Evolutionary conservation across 2,113 vertebrate species (phyloP).

Genomic region (Pelodiscus sinensis): DNA sequence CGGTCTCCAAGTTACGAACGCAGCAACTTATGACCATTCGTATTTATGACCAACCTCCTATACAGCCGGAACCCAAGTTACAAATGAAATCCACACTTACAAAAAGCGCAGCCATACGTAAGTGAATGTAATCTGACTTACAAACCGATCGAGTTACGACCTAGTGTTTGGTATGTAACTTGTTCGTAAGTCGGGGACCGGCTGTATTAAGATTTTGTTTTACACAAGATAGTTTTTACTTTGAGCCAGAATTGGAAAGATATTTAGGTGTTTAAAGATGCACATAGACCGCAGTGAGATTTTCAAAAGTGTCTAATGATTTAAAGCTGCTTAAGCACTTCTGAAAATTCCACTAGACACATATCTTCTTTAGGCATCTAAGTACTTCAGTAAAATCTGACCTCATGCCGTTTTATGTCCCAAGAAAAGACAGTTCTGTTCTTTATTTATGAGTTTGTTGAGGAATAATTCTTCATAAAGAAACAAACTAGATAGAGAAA

Average conservation of each 20-base stretch:
- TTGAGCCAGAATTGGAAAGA: background rate
- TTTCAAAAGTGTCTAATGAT: background rate
- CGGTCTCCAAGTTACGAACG: no score
- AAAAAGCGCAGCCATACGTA: no score
- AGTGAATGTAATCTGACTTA: no score
- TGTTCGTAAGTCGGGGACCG: no score
- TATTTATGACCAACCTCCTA: no score
- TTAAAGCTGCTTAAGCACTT: background rate
- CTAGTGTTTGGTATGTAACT: no score
- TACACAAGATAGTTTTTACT: background rate
- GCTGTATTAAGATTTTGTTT: background rate
- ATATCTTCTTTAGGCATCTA: background rate
- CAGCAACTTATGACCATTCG: no score
- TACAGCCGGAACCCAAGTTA: no score
- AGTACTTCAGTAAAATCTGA: background rate
- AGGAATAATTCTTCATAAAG: background rate
- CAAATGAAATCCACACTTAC: no score
- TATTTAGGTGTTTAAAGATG: background rate
- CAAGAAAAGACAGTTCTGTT: accelerated
- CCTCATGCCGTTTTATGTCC: background rate
- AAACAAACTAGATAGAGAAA: background rate
- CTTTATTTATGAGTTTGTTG: background rate
- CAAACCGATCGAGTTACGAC: no score
- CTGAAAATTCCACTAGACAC: background rate
- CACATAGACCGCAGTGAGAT: background rate